These are phyloP conservation scores for Tolypeutes matacus DNA, from an alignment of 2,797 vertebrate genomes.

Conservation along the genomic window DNA sequence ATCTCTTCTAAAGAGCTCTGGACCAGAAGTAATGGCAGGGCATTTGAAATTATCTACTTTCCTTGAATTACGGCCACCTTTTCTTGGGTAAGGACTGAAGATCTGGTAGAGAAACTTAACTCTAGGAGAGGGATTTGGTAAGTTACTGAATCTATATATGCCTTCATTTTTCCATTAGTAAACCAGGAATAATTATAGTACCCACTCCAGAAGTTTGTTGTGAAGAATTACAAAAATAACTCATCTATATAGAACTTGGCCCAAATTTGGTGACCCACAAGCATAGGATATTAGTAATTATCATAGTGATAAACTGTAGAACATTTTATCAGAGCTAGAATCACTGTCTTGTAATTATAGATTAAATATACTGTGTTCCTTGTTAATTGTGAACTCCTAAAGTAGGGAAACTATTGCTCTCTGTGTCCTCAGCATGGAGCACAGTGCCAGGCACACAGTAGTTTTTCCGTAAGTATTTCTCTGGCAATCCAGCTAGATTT, in stretches of 20 bases:
- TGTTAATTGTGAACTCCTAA: background rate
- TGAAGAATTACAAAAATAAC: background rate
- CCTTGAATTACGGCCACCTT: constrained; percentile 13
- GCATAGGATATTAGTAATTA: background rate
- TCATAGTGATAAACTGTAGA: background rate
- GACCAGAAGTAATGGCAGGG: background rate
- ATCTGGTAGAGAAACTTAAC: background rate
- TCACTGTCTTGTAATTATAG: background rate
- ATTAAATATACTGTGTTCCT: background rate
- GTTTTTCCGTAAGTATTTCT: background rate
- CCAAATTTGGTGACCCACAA: background rate
- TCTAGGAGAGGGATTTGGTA: background rate
- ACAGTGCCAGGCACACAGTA: background rate
- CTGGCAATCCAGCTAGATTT: background rate
- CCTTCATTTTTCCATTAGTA: background rate
- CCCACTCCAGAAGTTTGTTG: background rate
- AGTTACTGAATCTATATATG: background rate
- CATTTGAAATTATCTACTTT: background rate
- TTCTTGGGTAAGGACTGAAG: background rate
- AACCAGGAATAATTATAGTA: background rate
- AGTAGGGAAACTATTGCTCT: background rate
- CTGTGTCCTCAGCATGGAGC: background rate
- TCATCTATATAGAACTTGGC: background rate
- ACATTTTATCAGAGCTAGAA: background rate
- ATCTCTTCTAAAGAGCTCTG: background rate